A percentile compares a stretch with the other conserved stretches of the same genome.
Conservation (phyloP, 2,113 vertebrate species). For the Oxyruncus cristatus region DNA sequence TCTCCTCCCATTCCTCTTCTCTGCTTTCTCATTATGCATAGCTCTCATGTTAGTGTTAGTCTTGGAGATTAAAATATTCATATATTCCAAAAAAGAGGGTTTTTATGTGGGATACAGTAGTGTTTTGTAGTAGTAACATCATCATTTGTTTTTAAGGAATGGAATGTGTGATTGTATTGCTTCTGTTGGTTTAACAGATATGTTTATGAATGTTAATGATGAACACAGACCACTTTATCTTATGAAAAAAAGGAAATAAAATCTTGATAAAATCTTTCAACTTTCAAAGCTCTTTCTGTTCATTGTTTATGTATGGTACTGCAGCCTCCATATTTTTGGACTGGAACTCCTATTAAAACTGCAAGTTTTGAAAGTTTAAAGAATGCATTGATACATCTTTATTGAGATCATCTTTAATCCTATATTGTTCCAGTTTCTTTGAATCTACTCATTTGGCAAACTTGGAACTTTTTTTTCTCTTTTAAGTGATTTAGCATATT, state of each 20-base stretch:
- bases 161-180: not conserved
- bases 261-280: constrained; percentile 22
- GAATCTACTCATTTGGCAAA: not conserved
- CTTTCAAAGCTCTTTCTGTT: constrained; percentile 30
- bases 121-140: not conserved
- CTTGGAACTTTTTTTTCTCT: not conserved
- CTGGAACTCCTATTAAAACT: constrained; percentile 5
- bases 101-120: not conserved
- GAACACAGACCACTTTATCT: not conserved
- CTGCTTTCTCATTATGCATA: not conserved
- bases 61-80: not conserved
- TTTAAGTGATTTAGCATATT: not conserved
- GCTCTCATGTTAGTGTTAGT: not conserved
- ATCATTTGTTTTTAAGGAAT: not conserved
- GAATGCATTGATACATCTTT: not conserved
- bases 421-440: not conserved
- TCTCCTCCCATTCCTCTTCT: not conserved
- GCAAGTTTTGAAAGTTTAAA: constrained; percentile 27
- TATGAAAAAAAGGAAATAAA: not conserved
- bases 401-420: not conserved
- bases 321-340: constrained; percentile 43
- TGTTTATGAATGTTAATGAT: not conserved
- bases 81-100: not conserved
- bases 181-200: not conserved
- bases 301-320: constrained; percentile 18